phyloP scores from a whole-genome alignment of 1,140 invertebrate species.

The Monochamus saltuarius region DNA sequence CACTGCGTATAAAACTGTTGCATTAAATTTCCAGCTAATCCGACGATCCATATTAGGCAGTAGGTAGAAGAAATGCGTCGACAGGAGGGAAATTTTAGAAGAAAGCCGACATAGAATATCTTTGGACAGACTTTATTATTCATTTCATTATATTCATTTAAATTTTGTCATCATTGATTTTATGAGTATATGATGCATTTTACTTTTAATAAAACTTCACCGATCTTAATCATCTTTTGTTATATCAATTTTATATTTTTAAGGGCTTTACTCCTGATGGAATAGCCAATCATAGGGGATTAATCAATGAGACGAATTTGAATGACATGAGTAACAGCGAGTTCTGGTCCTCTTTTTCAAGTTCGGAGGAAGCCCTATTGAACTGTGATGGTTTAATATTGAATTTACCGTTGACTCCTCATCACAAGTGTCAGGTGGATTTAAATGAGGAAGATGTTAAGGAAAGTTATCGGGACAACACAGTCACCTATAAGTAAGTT shows the following conservation, averaged over 20 bases:
- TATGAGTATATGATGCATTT: too few species aligned
- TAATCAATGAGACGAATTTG: conserved; percentile 61
- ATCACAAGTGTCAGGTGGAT: conserved; percentile 55
- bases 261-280: conserved; percentile 62
- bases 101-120: too few species aligned
- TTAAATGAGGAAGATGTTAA: conserved; percentile 52
- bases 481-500: conserved; percentile 63
- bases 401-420: conserved; percentile 68
- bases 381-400: conserved; percentile 73
- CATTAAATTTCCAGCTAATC: too few species aligned
- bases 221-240: too few species aligned
- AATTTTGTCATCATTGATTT: too few species aligned
- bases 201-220: too few species aligned
- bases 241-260: conserved; percentile 13
- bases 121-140: too few species aligned
- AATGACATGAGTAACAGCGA: conserved; percentile 72
- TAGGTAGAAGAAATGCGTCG: too few species aligned
- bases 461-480: conserved; percentile 60
- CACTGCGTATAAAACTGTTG: too few species aligned
- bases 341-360: conserved; percentile 78
- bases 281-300: conserved; percentile 62
- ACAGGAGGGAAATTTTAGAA: too few species aligned
- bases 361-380: conserved; percentile 71
- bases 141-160: too few species aligned
- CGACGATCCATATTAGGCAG: too few species aligned